Conservation (phyloP, 2,888 invertebrate genomes). For the Argyresthia goedartella region DNA sequence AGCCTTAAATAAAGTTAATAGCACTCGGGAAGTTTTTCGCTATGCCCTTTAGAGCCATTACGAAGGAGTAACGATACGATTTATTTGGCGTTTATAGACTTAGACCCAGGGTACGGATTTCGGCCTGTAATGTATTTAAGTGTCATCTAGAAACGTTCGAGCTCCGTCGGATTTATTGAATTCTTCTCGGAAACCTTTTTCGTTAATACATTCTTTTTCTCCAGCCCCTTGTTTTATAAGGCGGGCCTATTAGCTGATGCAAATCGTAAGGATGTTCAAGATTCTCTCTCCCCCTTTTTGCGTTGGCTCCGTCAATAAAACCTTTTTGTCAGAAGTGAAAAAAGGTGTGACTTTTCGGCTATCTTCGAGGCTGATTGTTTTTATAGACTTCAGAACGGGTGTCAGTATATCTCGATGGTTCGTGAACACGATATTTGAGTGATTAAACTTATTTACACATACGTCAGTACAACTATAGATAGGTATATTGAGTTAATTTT, state of each 20-base stretch:
- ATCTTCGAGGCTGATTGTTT: background rate
- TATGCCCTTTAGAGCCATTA: constrained; percentile 60
- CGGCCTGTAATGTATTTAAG: constrained; percentile 40
- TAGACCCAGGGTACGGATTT: constrained; percentile 39
- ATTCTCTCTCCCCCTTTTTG: background rate
- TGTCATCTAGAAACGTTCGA: constrained; percentile 48
- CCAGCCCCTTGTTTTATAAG: constrained; percentile 2
- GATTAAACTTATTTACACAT: background rate
- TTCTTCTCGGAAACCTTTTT: constrained; percentile 1
- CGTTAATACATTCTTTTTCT: background rate
- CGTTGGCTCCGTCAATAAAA: background rate
- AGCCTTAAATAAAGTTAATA: constrained; percentile 67
- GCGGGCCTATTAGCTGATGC: constrained; percentile 5
- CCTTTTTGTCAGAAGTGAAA: background rate
- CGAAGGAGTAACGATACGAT: constrained; percentile 51
- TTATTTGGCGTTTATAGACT: constrained; percentile 60
- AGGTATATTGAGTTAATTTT: background rate
- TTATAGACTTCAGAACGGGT: background rate
- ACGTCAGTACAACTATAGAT: background rate
- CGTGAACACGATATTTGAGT: background rate
- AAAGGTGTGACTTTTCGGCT: background rate
- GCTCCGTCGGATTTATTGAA: constrained; percentile 18
- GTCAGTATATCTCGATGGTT: background rate
- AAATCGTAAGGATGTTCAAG: constrained; percentile 2
- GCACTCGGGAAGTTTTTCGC: constrained; percentile 59